Percentiles rank a stretch among this genome's conserved stretches.
Evolutionary conservation across 1,140 invertebrate species (phyloP).

Genomic region (Oryctes rhinoceros): DNA sequence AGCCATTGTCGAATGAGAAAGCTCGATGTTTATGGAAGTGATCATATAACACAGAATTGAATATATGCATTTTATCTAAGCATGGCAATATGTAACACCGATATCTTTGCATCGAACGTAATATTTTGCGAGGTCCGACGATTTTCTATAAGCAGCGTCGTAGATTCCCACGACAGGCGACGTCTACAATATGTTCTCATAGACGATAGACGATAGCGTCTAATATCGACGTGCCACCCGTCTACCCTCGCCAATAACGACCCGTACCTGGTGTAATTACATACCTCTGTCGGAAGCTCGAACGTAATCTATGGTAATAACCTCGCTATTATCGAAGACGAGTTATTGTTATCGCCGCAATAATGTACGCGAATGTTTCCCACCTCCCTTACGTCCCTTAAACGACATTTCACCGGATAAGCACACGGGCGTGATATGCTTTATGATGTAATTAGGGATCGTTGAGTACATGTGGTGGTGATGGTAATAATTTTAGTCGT

Average conservation of each 20-base stretch:
- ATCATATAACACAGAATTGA: too few species aligned
- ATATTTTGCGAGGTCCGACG: too few species aligned
- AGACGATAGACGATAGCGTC: neutral
- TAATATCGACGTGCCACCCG: neutral
- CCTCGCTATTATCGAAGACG: constrained; percentile 33
- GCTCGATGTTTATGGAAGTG: too few species aligned
- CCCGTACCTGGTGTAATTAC: constrained; percentile 14
- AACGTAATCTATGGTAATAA: constrained; percentile 35
- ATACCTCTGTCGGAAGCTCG: constrained; percentile 27
- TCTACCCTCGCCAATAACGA: neutral
- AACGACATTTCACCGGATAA: neutral
- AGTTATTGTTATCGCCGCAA: constrained; percentile 37
- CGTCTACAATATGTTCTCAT: neutral
- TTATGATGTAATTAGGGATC: too few species aligned
- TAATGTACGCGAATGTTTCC: neutral
- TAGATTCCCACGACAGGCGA: neutral
- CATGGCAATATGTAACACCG: too few species aligned
- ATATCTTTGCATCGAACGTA: too few species aligned
- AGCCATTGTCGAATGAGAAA: too few species aligned
- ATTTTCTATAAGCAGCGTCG: neutral
- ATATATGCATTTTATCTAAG: too few species aligned
- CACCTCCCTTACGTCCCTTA: neutral
- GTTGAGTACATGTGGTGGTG: too few species aligned
- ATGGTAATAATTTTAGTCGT: too few species aligned
- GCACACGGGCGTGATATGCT: neutral